Base-by-base conservation (phyloP, 2,888 invertebrate genomes). In the Pheosia tremula region DNA sequence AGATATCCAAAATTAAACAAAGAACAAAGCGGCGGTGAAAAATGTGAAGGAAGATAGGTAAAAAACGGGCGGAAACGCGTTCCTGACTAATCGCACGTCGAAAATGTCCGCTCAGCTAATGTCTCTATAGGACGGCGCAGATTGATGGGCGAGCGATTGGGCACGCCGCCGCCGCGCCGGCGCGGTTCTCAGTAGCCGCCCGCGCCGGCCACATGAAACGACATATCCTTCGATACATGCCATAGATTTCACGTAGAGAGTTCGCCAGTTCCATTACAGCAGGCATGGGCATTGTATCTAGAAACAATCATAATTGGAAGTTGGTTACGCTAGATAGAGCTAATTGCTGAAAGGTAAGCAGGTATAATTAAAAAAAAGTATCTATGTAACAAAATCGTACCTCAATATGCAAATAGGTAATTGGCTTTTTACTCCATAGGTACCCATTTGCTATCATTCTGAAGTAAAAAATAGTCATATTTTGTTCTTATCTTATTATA, bases 101-200 rank as follows among this genome's bases (percentile, higher is more conserved):
- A 81, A 83, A 80, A 81, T 80, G 75, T 70, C 68, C 58, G 78
- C 74, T 80, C 74, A 71, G 71, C 79, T 86, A 86, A 89, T 87
- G 87, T 89, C 88, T 89, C 83, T 82, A 87, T 87, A 84, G 79
- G 72, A 66, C 76, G 77, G 79, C 76, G 80, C 79, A 83, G 87
- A 91, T 89, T 89, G 89, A 89, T 89, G 90, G 83, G 75, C 67
- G 71, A 63, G 74, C 75, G 85, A 88, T 88, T 86, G 84, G 88
- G 79, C 87, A 89, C 90, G 87, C 87, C 86, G 24, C 24, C 24
- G 24, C 24, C 24, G 2, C 57, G 73, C 61, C 75, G 67, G 60
- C 69, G 58, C 69, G 72, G 68, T 85, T 88, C 87, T 81, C 83
- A 76, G 88, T 87, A 87, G 86, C 85, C 69, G 72, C 10, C 24